These are phyloP conservation scores for Micromys minutus DNA, from an alignment of 2,113 vertebrate species.

Conservation along the genomic window DNA sequence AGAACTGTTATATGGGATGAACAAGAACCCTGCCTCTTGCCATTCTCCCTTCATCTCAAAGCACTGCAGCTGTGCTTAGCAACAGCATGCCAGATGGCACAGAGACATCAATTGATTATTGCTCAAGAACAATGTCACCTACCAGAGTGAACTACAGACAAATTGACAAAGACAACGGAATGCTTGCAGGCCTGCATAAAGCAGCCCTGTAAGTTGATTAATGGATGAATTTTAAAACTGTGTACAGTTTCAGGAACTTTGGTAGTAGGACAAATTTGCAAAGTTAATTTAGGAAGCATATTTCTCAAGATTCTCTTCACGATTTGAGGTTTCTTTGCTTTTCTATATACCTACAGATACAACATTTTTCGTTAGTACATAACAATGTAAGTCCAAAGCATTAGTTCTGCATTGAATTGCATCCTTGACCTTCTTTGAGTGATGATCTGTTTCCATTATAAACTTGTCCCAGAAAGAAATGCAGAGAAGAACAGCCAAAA, in stretches of 20 bases:
- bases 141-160: background rate
- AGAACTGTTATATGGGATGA: slow-evolving; percentile 23
- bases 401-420: background rate
- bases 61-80: slow-evolving; percentile 53
- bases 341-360: background rate
- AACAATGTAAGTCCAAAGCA: background rate
- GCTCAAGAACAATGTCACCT: slow-evolving; percentile 68
- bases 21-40: slow-evolving; percentile 23
- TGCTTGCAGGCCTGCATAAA: slow-evolving; percentile 47
- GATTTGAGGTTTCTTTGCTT: background rate
- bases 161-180: slow-evolving; percentile 58
- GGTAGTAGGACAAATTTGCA: background rate
- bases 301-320: background rate
- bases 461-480: slow-evolving; percentile 1
- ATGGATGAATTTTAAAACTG: slow-evolving; percentile 24
- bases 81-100: slow-evolving; percentile 67
- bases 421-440: background rate
- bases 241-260: background rate
- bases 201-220: slow-evolving; percentile 54
- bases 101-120: slow-evolving; percentile 70
- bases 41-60: slow-evolving; percentile 43
- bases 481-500: slow-evolving; percentile 7
- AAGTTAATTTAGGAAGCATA: background rate
- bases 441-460: slow-evolving; percentile 33
- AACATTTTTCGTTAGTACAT: background rate